These are phyloP conservation scores for Heliconius nattereri DNA, from an alignment of 1,140 invertebrate genomes.

Conservation along the genomic window DNA sequence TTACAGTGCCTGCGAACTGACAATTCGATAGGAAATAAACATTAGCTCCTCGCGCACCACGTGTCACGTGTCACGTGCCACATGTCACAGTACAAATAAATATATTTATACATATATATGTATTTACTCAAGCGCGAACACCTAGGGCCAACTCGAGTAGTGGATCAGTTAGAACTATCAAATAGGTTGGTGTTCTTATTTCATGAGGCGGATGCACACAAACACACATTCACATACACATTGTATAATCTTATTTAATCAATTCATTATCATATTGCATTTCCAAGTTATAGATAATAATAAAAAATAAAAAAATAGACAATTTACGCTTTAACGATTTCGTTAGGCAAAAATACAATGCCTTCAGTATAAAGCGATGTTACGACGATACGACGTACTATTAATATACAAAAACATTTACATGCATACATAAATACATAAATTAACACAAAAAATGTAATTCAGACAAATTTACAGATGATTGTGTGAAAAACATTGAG, in stretches of 20 bases:
- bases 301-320: not conserved
- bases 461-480: not conserved
- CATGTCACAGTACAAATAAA: conserved; percentile 78
- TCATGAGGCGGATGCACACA: conserved; percentile 24
- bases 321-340: not conserved
- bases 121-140: conserved; percentile 72
- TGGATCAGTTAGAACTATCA: conserved; percentile 60
- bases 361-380: not conserved
- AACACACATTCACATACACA: not conserved
- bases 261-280: not conserved
- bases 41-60: conserved; percentile 66
- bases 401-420: not conserved
- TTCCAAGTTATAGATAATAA: not conserved
- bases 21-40: conserved; percentile 81
- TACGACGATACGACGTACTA: no score
- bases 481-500: not conserved
- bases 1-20: conserved; percentile 81
- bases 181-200: conserved; percentile 65
- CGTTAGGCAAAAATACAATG: not conserved
- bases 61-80: conserved; percentile 44
- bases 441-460: not conserved
- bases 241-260: not conserved
- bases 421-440: not conserved
- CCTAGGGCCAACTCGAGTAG: conserved; percentile 69
- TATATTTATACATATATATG: conserved; percentile 55